Base-by-base conservation (phyloP, 2,113 vertebrate species). In the Mungos mungo region DNA sequence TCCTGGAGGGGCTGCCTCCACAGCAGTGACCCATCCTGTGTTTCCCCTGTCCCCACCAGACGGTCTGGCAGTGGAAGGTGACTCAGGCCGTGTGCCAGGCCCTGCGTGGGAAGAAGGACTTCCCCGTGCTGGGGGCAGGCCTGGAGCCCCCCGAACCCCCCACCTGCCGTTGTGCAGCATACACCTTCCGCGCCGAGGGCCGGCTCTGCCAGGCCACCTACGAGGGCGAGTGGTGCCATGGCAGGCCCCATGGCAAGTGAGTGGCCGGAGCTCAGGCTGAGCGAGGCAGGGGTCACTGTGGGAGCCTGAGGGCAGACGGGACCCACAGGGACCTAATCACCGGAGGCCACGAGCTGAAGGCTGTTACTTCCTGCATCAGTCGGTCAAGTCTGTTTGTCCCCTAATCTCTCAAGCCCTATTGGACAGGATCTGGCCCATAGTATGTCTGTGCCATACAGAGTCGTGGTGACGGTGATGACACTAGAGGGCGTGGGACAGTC, bases 201-300 rank as follows among this genome's bases (percentile, higher is more conserved):
- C 98, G 93, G 47, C 97, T 99, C 74, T 98, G 97, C 41, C 96
- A 79, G 0, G 99, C 99, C 0, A 83, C 97, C 88, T 99, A 99
- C 0, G 98, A 99, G 54, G 99, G 99, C 0, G 96, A 98, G 41
- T 99, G 99, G 99, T 90, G 16, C 31, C 35, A 60, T 91, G 99
- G 98, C 54, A 98, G 98, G 81, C 99, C 98, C 0, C 99, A 99
- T 0, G 99, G 99, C 97, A 99, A 98, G 99, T 99, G 98, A 98
- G 98, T 98, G 38, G 18, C 29, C 0, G 1, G 15, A 7, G 35
- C 52, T 27, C 66, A 33, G 19, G 35, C 33, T 3, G 4, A 31
- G 47, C 14, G 7, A 31, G 80, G 65, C 8, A 9, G 38, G 60
- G n/a, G 11, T 95, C n/a, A 33, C 33, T 63, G 13, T 16, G 18